A percentile compares a stretch with the other conserved stretches of the same genome.
These are phyloP conservation scores for Siniperca undulata DNA, from an alignment of 2,797 vertebrate genomes.

Conservation along the genomic window DNA sequence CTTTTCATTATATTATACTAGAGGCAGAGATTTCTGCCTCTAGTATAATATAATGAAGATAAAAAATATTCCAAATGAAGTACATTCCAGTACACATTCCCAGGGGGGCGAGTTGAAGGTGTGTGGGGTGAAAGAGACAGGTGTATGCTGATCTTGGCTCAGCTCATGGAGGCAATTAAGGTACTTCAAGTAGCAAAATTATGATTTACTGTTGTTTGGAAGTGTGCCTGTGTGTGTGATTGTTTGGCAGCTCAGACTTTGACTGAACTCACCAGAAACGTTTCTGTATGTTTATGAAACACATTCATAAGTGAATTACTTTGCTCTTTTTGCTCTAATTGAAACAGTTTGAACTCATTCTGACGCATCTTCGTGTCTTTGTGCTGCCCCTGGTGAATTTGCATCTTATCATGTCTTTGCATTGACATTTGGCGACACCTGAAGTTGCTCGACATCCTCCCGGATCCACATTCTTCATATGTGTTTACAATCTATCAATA, in stretches of 20 bases:
- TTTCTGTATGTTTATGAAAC: neutral
- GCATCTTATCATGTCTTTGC: neutral
- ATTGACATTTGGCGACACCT: neutral
- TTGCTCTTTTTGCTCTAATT: neutral
- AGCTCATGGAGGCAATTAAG: neutral
- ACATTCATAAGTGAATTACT: neutral
- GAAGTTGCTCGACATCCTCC: too few species aligned
- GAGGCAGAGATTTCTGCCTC: conserved; percentile 1
- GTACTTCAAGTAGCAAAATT: neutral
- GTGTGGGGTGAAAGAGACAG: neutral
- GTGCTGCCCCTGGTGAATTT: neutral
- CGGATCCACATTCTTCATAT: too few species aligned
- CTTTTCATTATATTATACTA: too few species aligned
- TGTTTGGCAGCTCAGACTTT: neutral
- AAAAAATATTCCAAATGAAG: too few species aligned
- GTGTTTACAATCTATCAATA: too few species aligned
- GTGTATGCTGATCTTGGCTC: neutral
- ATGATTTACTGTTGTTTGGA: neutral
- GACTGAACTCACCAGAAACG: neutral
- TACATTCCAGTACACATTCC: too few species aligned
- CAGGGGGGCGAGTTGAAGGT: neutral
- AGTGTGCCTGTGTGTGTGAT: neutral
- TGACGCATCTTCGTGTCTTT: neutral
- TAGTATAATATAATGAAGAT: neutral
- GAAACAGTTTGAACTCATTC: neutral